A percentile compares a stretch with the other conserved stretches of the same genome.
Evolutionary conservation across 1,140 invertebrate species (phyloP).

Genomic region (Temnothorax curvispinosus): DNA sequence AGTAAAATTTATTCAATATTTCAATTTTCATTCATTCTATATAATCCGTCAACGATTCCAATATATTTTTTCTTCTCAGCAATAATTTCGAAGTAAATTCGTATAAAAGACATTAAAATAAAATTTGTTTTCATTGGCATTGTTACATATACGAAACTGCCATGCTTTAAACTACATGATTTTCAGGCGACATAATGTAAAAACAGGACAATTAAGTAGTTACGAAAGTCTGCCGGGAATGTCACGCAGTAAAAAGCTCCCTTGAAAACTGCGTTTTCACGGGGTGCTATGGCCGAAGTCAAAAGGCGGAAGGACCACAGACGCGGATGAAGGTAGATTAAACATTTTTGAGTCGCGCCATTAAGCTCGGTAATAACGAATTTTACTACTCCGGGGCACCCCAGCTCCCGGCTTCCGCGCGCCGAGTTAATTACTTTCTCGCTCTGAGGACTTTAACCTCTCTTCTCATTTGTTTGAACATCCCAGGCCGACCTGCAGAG

Average conservation of each 20-base stretch:
- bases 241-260: slow-evolving; percentile 23
- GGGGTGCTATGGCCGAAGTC: slow-evolving; percentile 22
- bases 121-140: slow-evolving; percentile 6
- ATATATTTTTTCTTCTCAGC: neutral
- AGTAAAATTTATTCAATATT: neutral
- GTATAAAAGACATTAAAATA: neutral
- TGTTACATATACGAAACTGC: neutral
- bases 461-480: slow-evolving; percentile 74
- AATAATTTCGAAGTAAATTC: neutral
- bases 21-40: neutral
- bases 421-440: slow-evolving; percentile 74
- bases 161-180: neutral
- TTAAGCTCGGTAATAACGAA: slow-evolving; percentile 74
- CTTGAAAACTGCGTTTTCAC: slow-evolving; percentile 23
- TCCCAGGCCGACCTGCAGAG: slow-evolving; percentile 33
- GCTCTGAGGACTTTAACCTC: slow-evolving; percentile 69
- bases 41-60: neutral
- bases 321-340: slow-evolving; percentile 65
- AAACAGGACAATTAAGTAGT: slow-evolving; percentile 48
- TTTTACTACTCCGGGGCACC: slow-evolving; percentile 55
- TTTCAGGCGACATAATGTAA: slow-evolving; percentile 24
- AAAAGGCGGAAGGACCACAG: slow-evolving; percentile 49
- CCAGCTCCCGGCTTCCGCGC: neutral
- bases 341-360: slow-evolving; percentile 71
- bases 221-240: slow-evolving; percentile 25